Conservation (phyloP, 2,888 invertebrate genomes). For the Platycheirus albimanus region DNA sequence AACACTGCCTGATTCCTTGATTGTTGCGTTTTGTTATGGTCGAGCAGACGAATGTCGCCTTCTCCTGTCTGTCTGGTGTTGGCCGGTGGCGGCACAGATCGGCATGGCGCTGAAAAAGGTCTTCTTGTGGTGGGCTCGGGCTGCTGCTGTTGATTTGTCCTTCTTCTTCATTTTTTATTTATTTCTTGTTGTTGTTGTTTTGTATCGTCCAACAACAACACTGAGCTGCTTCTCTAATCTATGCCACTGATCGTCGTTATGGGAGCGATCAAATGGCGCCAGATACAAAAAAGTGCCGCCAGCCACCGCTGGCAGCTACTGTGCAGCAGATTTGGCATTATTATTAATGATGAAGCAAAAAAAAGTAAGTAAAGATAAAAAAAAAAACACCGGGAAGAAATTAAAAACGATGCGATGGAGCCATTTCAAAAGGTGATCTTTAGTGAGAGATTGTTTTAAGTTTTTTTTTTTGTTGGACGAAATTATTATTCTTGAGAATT, state of each 20-base stretch:
- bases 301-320: conserved; percentile 71
- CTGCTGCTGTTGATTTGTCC: conserved; percentile 57
- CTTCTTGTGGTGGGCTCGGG: conserved; percentile 47
- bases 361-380: not conserved
- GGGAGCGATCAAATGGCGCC: conserved; percentile 74
- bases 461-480: conserved; percentile 21
- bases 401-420: conserved; percentile 52
- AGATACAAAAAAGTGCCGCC: conserved; percentile 74
- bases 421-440: conserved; percentile 66
- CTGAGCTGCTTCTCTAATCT: conserved; percentile 68
- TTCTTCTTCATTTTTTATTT: conserved; percentile 25
- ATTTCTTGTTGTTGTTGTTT: not conserved
- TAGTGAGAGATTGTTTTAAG: conserved; percentile 59
- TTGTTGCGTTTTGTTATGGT: conserved; percentile 57
- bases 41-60: conserved; percentile 73
- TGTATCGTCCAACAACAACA: conserved; percentile 1
- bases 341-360: conserved; percentile 72
- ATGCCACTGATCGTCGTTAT: conserved; percentile 73
- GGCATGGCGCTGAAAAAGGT: conserved; percentile 23
- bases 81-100: conserved; percentile 10
- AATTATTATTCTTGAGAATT: conserved; percentile 70
- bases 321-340: conserved; percentile 73
- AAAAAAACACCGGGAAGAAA: conserved; percentile 38
- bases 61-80: conserved; percentile 54
- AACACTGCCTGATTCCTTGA: conserved; percentile 29